Conservation (phyloP, 2,888 invertebrate genomes). For the Mesochorus sp. region DNA sequence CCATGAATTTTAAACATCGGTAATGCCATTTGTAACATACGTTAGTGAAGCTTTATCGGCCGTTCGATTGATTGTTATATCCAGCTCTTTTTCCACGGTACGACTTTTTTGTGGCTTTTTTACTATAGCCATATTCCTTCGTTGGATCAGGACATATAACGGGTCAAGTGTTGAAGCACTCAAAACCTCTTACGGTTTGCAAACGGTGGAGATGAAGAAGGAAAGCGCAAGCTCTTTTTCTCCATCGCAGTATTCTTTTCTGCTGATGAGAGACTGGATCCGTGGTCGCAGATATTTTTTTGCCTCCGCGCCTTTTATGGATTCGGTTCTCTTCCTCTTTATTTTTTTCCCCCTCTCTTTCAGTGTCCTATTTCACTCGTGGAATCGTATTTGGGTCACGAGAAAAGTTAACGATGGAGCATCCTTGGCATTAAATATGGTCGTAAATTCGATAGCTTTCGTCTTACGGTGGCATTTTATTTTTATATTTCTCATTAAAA, state of each 20-base stretch:
- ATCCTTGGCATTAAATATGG: slow-evolving; percentile 11
- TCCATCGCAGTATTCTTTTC: slow-evolving; percentile 28
- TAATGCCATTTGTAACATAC: no score
- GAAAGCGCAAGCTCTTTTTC: background rate
- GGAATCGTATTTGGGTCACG: slow-evolving; percentile 24
- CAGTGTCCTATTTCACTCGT: background rate
- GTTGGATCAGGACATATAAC: background rate
- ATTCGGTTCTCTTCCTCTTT: background rate
- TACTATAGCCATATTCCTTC: background rate
- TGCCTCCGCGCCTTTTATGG: slow-evolving; percentile 22
- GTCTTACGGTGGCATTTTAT: background rate
- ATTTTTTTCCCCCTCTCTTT: background rate
- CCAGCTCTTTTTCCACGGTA: no score
- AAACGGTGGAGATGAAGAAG: background rate
- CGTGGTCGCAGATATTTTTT: slow-evolving; percentile 9
- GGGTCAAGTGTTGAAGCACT: slow-evolving; percentile 30
- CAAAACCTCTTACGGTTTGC: slow-evolving; percentile 4
- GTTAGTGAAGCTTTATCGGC: no score
- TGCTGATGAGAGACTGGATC: slow-evolving; percentile 25
- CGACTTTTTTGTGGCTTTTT: slow-evolving; percentile 7
- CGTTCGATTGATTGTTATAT: no score
- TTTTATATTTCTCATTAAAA: background rate
- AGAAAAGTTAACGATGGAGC: slow-evolving; percentile 22
- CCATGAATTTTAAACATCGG: no score
- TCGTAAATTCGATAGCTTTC: slow-evolving; percentile 18